Base-by-base conservation (phyloP, 1,140 invertebrate genomes). In the Drosophila chauvacae region DNA sequence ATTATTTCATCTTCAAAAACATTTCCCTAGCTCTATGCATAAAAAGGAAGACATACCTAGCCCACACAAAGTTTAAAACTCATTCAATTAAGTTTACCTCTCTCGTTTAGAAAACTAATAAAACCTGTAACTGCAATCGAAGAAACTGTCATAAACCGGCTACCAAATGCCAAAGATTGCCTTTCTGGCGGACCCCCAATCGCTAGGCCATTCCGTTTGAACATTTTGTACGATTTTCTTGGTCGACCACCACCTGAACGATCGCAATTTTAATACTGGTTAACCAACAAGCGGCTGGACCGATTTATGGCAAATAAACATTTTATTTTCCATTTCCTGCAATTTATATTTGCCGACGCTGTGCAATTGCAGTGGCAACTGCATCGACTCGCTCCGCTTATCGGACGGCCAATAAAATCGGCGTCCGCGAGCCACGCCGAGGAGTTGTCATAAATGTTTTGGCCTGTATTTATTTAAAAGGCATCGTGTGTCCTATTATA, bases 291-390 rank as follows among this genome's bases (percentile, higher is more conserved):
- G 64, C 75, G 45, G 77, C 70, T 66, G 69, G 57, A 59, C 63
- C 73, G 76, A 80, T 77, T 87, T 87, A 83, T 83, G 83, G 78
- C 84, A 68, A 83, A 88, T 88, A 87, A 88, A 88, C 72, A 71
- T 82, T 83, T 80, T 88, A 80, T 88, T 88, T 73, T 68, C 80
- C 80, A 83, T 69, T 87, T 88, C 72, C 83, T 80, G 83, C 72
- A 88, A 77, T 87, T 88, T 83, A 88, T 83, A 88, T 87, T 69
- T 59, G 69, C 72, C 70, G 73, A 57, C 66, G 48, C 50, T 37
- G 13, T 88, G 83, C 76, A 77, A 70, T 87, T 86, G 69, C 66
- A 63, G 63, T 66, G 1, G n/a, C 28, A 28, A n/a, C 16, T 65
- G 69, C 76, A 59, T 44, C 28, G 58, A 44, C 66, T 68, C 37